phyloP scores from a whole-genome alignment of 2,888 invertebrate species.

The Asteroscopus sphinx region DNA sequence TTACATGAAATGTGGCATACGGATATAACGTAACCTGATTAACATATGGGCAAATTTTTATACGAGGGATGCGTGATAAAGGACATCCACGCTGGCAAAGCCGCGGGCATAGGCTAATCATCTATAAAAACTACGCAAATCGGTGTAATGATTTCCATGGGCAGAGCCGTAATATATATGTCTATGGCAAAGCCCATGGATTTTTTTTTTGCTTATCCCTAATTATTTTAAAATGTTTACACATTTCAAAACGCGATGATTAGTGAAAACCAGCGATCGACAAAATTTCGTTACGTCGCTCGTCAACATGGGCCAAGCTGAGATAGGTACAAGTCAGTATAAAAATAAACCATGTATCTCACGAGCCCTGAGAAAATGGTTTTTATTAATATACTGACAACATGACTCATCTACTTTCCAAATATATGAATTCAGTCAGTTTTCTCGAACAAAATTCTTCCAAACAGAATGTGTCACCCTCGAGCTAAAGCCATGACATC shows the following conservation, averaged over 20 bases:
- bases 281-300: not conserved
- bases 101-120: too few species aligned
- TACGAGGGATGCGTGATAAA: too few species aligned
- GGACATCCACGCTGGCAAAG: too few species aligned
- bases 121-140: too few species aligned
- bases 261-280: not conserved
- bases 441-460: conserved; percentile 5
- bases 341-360: conserved; percentile 32
- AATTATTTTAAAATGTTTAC: conserved; percentile 8
- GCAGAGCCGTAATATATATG: too few species aligned
- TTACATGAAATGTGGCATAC: too few species aligned
- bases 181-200: too few species aligned
- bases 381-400: conserved; percentile 21
- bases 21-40: too few species aligned
- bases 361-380: conserved; percentile 29
- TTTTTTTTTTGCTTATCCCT: too few species aligned
- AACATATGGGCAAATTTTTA: too few species aligned
- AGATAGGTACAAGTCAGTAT: not conserved
- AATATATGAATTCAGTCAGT: conserved; percentile 28
- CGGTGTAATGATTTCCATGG: too few species aligned
- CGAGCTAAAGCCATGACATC: conserved; percentile 6
- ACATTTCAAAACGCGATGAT: conserved; percentile 3
- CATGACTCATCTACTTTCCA: conserved; percentile 30
- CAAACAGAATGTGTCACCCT: conserved; percentile 26
- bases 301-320: conserved; percentile 1